Percentiles rank a stretch among this genome's conserved stretches.
Evolutionary conservation across 2,888 invertebrate genomes (phyloP).

Genomic region (Dione vanillae): DNA sequence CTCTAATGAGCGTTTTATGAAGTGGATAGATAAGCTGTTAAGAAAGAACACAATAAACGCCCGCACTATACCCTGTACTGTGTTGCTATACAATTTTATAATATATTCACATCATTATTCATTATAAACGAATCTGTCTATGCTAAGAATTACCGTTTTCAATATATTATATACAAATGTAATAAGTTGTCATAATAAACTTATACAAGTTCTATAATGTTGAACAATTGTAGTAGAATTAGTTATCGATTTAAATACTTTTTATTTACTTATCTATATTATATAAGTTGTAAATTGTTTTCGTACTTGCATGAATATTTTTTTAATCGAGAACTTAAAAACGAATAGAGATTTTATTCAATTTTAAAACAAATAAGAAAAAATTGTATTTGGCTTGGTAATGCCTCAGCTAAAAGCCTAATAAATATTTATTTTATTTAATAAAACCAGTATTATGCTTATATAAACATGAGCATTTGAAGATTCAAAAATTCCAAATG

Average conservation of each 20-base stretch:
- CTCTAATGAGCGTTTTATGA: slow-evolving; percentile 41
- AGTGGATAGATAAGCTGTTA: slow-evolving; percentile 31
- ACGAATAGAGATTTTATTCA: too few species aligned
- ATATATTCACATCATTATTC: slow-evolving; percentile 17
- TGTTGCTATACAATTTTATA: neutral
- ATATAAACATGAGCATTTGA: neutral
- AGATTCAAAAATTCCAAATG: slow-evolving; percentile 28
- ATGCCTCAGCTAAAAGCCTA: too few species aligned
- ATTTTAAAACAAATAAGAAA: neutral
- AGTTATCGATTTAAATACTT: neutral
- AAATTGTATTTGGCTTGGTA: neutral
- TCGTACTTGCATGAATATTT: too few species aligned
- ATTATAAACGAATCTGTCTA: slow-evolving; percentile 8
- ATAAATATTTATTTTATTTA: neutral
- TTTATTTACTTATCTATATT: neutral
- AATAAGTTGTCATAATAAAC: slow-evolving; percentile 7
- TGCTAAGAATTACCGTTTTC: neutral
- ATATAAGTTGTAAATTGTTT: neutral
- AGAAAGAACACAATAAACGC: slow-evolving; percentile 18
- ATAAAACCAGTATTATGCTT: neutral
- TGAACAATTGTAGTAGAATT: neutral
- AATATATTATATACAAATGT: slow-evolving; percentile 18
- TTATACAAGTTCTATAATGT: neutral
- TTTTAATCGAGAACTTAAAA: too few species aligned
- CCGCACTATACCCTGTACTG: slow-evolving; percentile 1